Evolutionary conservation across 2,888 invertebrate genomes (phyloP), one percentile per base, ranked within the genome.

Genomic region (Lissonota sp.): DNA sequence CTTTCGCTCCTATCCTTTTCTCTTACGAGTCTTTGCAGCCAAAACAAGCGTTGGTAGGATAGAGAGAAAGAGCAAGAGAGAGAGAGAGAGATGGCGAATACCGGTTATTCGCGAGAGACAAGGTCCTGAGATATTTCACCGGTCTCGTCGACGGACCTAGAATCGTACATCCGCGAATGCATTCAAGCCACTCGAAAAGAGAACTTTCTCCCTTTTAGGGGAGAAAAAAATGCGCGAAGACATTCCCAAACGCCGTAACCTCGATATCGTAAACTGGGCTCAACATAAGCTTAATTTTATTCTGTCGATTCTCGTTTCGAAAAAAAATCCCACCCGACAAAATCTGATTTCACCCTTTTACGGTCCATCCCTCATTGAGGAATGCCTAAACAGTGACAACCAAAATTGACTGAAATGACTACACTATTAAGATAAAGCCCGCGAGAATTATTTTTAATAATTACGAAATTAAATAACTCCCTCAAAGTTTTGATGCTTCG

Each of bases 71-170:
- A 84, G 83, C 70, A 84, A 85, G 82, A 86, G 85, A 85, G 82
- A 84, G 80, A 80, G 87, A 60, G 82, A 84, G 80, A 80, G 87
- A 60, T 67, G 77, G 80, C 80, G 79, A 72, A 90, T 90, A 90
- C 90, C 90, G 90, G 90, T 91, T 91, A 89, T 90, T 90, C 89
- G 89, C 88, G 87, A 86, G 85, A 84, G 73, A 77, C 70, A 77
- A 66, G 72, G 63, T 77, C 75, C 87, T 87, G 85, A 87, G 88
- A 89, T 90, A 90, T 89, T 90, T 90, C 87, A 87, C 87, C 85
- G 87, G 82, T 66, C 51, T 62, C 63, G 14, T 66, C 8, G 42
- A 14, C 40, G 7, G 55, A 51, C 12, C 46, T 8, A 60, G 8
- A 1, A 44, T 26, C n/a, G 40, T 8, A 49, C 51, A 16, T 57